Conservation (phyloP, 2,113 vertebrate species). For the Onychorhynchus coronatus region DNA sequence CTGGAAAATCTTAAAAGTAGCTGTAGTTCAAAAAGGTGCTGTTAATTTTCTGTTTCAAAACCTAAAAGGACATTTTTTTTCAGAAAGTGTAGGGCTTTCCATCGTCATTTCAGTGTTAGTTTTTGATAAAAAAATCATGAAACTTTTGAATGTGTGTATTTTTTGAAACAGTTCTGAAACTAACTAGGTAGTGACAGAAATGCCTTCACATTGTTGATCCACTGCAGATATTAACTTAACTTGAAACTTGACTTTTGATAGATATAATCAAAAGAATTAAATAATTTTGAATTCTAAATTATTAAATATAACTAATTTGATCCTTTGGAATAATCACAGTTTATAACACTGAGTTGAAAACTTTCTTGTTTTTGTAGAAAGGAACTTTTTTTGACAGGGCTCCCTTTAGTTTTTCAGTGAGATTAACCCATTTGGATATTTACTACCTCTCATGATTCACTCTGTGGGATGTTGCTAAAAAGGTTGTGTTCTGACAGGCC, state of each 20-base stretch:
- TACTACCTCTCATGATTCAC: neutral
- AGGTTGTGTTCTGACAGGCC: neutral
- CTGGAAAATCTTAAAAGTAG: constrained; percentile 16
- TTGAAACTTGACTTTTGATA: neutral
- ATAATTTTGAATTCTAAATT: neutral
- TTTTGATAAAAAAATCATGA: neutral
- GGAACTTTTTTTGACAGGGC: neutral
- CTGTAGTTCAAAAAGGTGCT: neutral
- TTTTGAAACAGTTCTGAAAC: neutral
- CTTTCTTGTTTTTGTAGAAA: neutral
- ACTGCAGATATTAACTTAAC: neutral
- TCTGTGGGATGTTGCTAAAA: neutral
- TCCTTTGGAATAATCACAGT: neutral
- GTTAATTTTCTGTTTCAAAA: neutral
- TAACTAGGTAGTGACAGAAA: neutral
- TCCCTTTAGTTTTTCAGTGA: neutral
- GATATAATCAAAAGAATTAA: neutral
- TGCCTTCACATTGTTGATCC: neutral
- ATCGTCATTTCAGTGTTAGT: neutral
- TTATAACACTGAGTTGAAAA: neutral
- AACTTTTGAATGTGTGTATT: neutral
- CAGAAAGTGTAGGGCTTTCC: neutral
- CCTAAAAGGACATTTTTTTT: neutral
- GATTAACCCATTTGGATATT: neutral
- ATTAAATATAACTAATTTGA: neutral